Evolutionary conservation across 2,888 invertebrate species (phyloP).

Genomic region (Stenolophus ochropezus): DNA sequence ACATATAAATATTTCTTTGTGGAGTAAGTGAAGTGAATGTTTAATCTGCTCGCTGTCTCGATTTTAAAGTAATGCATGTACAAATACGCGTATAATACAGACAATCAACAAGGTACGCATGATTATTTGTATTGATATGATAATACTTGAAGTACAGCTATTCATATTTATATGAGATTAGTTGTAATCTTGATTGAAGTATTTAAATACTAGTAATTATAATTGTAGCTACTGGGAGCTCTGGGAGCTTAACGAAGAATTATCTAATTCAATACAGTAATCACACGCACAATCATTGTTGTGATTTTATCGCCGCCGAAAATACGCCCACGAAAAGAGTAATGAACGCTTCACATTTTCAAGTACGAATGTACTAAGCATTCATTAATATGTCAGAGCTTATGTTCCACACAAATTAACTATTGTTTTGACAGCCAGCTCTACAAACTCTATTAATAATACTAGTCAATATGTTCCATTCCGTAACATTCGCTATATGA

Average conservation of each 20-base stretch:
- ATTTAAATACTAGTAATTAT: slow-evolving; percentile 37
- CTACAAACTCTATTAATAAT: no score
- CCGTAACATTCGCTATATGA: no score
- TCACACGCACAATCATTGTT: not conserved
- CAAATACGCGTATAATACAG: not conserved
- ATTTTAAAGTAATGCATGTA: no score
- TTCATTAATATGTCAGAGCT: no score
- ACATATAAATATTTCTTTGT: no score
- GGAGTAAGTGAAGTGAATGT: no score
- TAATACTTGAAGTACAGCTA: slow-evolving; percentile 1
- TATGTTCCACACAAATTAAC: no score
- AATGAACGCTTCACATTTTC: not conserved
- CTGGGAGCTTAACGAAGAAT: slow-evolving; percentile 15
- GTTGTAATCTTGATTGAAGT: slow-evolving; percentile 34
- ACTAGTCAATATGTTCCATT: no score
- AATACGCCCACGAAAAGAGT: not conserved
- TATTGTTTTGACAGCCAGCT: no score
- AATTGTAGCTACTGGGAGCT: slow-evolving; percentile 19
- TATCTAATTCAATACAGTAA: slow-evolving; percentile 4
- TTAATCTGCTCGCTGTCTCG: no score
- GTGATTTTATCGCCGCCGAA: not conserved
- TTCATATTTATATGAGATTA: slow-evolving; percentile 44
- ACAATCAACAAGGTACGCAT: slow-evolving; percentile 1
- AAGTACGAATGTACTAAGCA: not conserved
- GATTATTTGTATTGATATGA: slow-evolving; percentile 35